These are phyloP conservation scores for Mormyrus iriodes DNA, from an alignment of 2,113 vertebrate species.

Conservation along the genomic window DNA sequence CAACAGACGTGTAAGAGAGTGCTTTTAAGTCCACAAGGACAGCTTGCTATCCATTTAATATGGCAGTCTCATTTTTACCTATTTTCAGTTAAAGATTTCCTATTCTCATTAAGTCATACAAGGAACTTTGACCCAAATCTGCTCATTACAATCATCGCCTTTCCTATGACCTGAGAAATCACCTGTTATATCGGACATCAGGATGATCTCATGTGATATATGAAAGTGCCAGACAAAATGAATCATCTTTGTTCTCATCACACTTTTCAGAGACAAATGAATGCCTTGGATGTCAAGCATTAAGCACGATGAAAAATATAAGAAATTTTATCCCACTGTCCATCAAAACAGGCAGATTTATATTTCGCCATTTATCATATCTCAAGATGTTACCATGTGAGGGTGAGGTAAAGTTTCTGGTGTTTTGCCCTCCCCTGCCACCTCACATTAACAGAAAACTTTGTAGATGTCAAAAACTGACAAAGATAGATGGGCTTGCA, in stretches of 20 bases:
- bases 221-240: not conserved
- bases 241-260: not conserved
- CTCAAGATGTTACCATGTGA: not conserved
- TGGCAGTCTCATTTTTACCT: not conserved
- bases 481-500: not conserved
- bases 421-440: not conserved
- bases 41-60: not conserved
- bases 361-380: not conserved
- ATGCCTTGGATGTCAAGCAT: not conserved
- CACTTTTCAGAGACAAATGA: conserved; percentile 2
- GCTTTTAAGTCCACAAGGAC: not conserved
- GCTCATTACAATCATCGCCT: not conserved
- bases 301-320: not conserved
- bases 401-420: not conserved
- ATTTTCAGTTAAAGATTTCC: conserved; percentile 1
- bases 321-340: not conserved
- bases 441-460: not conserved
- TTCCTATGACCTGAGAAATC: not conserved
- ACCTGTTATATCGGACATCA: not conserved
- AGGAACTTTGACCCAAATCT: not conserved
- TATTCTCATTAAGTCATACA: conserved; percentile 18
- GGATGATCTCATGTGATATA: conserved; percentile 13
- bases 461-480: not conserved
- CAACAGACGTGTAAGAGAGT: not conserved
- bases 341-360: not conserved